phyloP scores from a whole-genome alignment of 2,888 invertebrate species.

The Drosophila aldrichi region DNA sequence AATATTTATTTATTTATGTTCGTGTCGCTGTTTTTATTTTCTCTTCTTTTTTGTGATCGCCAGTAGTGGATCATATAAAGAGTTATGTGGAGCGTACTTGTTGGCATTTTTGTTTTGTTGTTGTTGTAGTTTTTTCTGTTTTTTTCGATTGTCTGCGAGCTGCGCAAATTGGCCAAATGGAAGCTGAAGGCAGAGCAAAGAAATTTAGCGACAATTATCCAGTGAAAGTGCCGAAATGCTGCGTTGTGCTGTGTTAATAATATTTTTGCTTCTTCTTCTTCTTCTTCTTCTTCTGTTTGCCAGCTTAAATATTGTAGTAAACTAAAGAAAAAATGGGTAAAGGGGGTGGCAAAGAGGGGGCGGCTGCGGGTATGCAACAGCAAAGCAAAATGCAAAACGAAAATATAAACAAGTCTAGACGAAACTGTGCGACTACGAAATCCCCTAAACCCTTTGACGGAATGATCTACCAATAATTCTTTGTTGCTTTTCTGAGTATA shows the following conservation, averaged over 20 bases:
- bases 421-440: no score
- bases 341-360: no score
- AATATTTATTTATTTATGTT: constrained; percentile 5
- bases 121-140: neutral
- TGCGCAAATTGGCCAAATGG: constrained; percentile 17
- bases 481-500: no score
- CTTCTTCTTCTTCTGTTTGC: constrained; percentile 15
- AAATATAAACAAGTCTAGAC: no score
- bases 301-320: constrained; percentile 28
- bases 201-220: constrained; percentile 76
- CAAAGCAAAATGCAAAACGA: neutral
- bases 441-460: no score
- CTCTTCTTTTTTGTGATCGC: no score
- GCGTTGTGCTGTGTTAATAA: constrained; percentile 22
- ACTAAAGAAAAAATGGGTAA: constrained; percentile 12
- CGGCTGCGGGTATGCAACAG: constrained; percentile 3
- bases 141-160: constrained; percentile 12
- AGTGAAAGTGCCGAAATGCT: constrained; percentile 69
- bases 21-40: neutral
- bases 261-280: neutral
- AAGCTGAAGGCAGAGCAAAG: constrained; percentile 36
- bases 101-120: neutral
- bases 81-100: constrained; percentile 16
- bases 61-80: neutral
- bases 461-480: no score